Percentiles rank a stretch among this genome's conserved stretches.
phyloP scores from a whole-genome alignment of 2,888 invertebrate species.

The Dichetophora obliterata region DNA sequence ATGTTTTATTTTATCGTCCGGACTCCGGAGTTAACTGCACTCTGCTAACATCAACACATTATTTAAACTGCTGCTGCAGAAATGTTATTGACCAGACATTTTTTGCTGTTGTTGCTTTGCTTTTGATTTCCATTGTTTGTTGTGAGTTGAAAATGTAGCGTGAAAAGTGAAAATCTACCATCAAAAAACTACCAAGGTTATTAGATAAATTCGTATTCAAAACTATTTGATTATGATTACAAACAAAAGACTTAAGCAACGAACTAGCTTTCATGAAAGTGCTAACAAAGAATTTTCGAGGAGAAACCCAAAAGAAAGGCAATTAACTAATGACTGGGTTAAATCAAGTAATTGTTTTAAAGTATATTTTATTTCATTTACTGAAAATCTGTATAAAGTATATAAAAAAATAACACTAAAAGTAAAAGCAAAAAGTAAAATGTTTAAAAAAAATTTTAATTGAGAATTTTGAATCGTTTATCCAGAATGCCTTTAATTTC shows the following conservation, averaged over 20 bases:
- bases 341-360: too few relatives aligned
- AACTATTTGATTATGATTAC: background rate
- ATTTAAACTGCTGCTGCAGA: background rate
- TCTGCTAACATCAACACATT: background rate
- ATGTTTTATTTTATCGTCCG: slow-evolving; percentile 17
- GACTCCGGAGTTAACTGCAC: background rate
- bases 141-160: background rate
- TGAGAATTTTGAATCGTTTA: too few relatives aligned
- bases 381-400: too few relatives aligned
- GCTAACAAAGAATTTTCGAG: too few relatives aligned
- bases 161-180: slow-evolving; percentile 12
- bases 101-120: slow-evolving; percentile 2
- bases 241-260: slow-evolving; percentile 5
- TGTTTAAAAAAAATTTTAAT: too few relatives aligned
- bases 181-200: too few relatives aligned
- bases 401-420: too few relatives aligned
- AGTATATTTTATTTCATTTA: too few relatives aligned
- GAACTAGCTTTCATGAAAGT: background rate
- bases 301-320: too few relatives aligned
- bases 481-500: too few relatives aligned
- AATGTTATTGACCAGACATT: slow-evolving; percentile 27
- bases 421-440: too few relatives aligned
- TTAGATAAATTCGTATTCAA: background rate
- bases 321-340: too few relatives aligned
- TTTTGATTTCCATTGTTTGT: background rate